Evolutionary conservation across 2,888 invertebrate genomes (phyloP), one percentile per base, ranked within the genome.

Genomic region (Acleris literana): DNA sequence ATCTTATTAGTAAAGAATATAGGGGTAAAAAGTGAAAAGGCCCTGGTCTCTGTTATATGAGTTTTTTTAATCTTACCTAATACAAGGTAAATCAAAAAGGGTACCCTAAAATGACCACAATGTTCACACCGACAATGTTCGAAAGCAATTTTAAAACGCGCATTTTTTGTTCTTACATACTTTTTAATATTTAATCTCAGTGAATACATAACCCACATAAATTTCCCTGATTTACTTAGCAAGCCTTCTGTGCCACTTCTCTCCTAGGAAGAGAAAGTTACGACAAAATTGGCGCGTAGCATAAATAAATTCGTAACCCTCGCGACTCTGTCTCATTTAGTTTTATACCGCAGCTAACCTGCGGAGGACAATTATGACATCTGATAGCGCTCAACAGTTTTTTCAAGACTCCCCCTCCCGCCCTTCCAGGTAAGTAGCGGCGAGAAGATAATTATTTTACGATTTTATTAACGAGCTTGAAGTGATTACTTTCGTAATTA

Each of bases 361-460:
- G 71, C 56, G 72, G 70, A 73, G 76, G 79, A 81, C 80, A 82
- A 81, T 81, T 79, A 79, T 77, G 81, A 81, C 76, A 80, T 82
- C 76, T 77, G 79, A 82, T 81, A 82, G 72, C 77, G 59, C 64
- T 80, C 78, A 77, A 76, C 48, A 63, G 73, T 77, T 78, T 77
- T 76, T 73, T 72, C 72, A 76, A 76, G 76, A 73, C 63, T 75
- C 20, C 25, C 25, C 5, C 25, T 7, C 25, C 25, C 7, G 0
- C 6, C 25, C 1, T 51, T 20, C 22, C 25, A 22, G 49, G 51
- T 51, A 51, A 51, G 51, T 18, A 17, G 18, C 5, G 51, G 51
- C 4, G 2, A 16, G 9, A 75, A 70, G 72, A 70, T 76, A 79
- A 79, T 77, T 74, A 73, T 73, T 76, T 77, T 74, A 79, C 74